Evolutionary conservation across 2,888 invertebrate species (phyloP).

Genomic region (Gymnocheta viridis): DNA sequence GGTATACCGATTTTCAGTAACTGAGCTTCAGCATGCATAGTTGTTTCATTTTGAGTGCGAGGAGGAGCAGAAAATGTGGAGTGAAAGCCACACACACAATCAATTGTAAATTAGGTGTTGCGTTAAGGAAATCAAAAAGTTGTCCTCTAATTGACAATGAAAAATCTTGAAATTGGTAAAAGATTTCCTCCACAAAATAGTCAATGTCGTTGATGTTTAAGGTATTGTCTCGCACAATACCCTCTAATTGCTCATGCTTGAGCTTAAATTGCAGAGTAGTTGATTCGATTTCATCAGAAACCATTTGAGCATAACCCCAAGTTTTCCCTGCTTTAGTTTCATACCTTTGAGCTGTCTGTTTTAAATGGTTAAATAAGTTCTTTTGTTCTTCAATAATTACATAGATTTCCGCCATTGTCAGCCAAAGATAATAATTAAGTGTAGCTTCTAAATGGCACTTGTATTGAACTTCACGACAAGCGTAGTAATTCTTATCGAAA

Average conservation of each 20-base stretch:
- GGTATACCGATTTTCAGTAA: conserved; percentile 49
- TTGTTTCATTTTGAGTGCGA: conserved; percentile 42
- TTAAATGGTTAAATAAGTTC: neutral
- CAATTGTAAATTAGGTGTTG: neutral
- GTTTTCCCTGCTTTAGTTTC: conserved; percentile 11
- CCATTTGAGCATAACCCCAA: conserved; percentile 23
- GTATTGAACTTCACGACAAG: too few relatives aligned
- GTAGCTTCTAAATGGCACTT: too few relatives aligned
- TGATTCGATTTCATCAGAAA: conserved; percentile 14
- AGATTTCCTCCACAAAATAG: conserved; percentile 32
- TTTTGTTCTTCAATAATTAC: too few relatives aligned
- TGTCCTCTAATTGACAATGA: conserved; percentile 16
- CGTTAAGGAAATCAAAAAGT: conserved; percentile 8
- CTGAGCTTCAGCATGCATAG: conserved; percentile 13
- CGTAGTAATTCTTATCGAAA: too few relatives aligned
- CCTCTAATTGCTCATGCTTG: neutral
- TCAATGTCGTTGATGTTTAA: conserved; percentile 19
- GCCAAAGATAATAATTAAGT: too few relatives aligned
- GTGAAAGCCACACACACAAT: conserved; percentile 16
- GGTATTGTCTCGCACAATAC: conserved; percentile 4
- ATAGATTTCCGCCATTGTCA: too few relatives aligned
- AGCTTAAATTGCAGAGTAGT: conserved; percentile 4
- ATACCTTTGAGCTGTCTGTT: neutral
- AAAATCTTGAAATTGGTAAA: conserved; percentile 39
- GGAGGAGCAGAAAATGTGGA: conserved; percentile 7